Evolutionary conservation across 1,140 invertebrate genomes (phyloP).

Genomic region (Plodia interpunctella): DNA sequence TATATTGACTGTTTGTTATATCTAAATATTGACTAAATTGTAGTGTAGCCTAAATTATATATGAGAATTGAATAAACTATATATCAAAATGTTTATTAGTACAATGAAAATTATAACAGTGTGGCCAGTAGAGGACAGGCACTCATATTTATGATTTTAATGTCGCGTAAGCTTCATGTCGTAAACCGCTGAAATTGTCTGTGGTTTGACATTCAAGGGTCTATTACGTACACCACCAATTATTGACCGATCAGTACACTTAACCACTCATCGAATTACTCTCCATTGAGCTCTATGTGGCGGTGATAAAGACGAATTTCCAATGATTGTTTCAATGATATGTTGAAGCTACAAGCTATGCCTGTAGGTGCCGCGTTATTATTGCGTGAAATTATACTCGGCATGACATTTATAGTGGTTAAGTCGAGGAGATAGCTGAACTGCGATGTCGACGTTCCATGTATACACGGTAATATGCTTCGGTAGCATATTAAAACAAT

Average conservation of each 20-base stretch:
- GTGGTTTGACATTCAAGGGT: conserved; percentile 23
- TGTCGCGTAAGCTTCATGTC: background rate
- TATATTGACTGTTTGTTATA: too few relatives aligned
- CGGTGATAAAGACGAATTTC: too few relatives aligned
- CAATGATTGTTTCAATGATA: too few relatives aligned
- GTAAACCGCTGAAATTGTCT: background rate
- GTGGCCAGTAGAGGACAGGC: background rate
- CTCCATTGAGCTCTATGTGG: too few relatives aligned
- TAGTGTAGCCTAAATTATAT: too few relatives aligned
- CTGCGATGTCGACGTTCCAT: background rate
- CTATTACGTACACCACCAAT: conserved; percentile 20
- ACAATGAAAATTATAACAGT: too few relatives aligned
- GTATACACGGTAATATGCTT: background rate
- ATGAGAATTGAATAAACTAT: too few relatives aligned
- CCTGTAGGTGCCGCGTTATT: conserved; percentile 14
- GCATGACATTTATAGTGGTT: conserved; percentile 6
- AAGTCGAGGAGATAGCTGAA: background rate
- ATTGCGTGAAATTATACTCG: conserved; percentile 9
- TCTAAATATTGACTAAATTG: too few relatives aligned
- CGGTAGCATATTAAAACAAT: too few relatives aligned
- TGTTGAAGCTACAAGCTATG: too few relatives aligned
- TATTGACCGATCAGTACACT: conserved; percentile 6
- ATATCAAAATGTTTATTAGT: too few relatives aligned
- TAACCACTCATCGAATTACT: too few relatives aligned
- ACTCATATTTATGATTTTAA: background rate